Evolutionary conservation across 2,888 invertebrate genomes (phyloP).

Genomic region (Linnaemya vulpina): DNA sequence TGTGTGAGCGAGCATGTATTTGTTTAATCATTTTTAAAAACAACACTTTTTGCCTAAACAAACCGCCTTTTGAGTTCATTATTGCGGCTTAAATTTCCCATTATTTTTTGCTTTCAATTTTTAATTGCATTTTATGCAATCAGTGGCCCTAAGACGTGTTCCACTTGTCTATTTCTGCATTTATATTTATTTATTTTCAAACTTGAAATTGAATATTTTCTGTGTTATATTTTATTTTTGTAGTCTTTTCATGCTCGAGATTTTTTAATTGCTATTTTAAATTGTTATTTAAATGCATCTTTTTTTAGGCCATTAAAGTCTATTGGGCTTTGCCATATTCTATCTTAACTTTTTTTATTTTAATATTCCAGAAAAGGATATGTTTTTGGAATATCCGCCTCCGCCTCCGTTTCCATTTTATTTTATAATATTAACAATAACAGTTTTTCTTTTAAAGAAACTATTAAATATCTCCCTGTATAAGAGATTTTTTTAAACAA

Average conservation of each 20-base stretch:
- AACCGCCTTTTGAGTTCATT: neutral
- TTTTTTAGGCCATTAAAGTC: no score
- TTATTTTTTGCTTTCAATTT: neutral
- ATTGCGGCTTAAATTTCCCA: neutral
- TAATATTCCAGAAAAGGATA: neutral
- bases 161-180: neutral
- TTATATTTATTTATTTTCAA: neutral
- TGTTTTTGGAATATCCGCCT: neutral
- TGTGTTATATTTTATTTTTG: constrained; percentile 1
- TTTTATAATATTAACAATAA: neutral
- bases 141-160: neutral
- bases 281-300: no score
- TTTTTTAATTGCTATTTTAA: constrained; percentile 30
- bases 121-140: neutral
- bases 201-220: neutral
- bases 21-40: neutral
- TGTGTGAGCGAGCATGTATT: no score
- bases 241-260: constrained; percentile 17
- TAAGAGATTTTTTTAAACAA: no score
- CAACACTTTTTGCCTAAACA: no score
- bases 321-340: neutral
- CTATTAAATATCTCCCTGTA: no score
- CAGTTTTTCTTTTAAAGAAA: no score
- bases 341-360: neutral
- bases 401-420: no score